Base-by-base conservation (phyloP, 2,888 invertebrate genomes). In the Tipula confusa region DNA sequence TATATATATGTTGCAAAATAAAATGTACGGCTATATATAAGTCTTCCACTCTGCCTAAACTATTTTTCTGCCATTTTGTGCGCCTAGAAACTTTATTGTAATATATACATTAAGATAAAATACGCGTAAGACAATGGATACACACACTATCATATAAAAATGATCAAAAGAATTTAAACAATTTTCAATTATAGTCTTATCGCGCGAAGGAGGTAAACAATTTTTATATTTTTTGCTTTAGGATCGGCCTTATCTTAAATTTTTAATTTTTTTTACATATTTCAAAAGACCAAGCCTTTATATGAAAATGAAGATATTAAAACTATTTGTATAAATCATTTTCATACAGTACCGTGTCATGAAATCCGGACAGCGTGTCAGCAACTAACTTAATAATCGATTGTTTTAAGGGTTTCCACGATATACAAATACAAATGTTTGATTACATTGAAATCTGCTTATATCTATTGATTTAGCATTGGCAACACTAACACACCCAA, bases 171-270 rank as follows among this genome's bases (percentile, higher is more conserved):
- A 64, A 64, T 64, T 64, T 24, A 9, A 64, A 64, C 64, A 64
- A 64, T 64, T 64, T 64, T 64, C 64, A 64, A 64, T 64, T 64
- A 64, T 64, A 64, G 18, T 64, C 64, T 64, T 64, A 64, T 64
- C 64, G 24, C 64, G 24, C 24, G 24, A 24, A 64, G 64, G 64
- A 64, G 64, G 64, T 64, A 64, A 64, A 64, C 3, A 24, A 64
- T 24, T 64, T n/a, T 64, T 24, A 24, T 24, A 64, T 64, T 64
- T n/a, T n/a, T 24, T 24, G 64, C 64, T 64, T 24, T 18, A 64
- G 64, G 64, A 64, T 64, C 64, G 64, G n/a, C 24, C 64, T 64
- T 64, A 64, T 64, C 64, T 64, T 64, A 33, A 9, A 33, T 33
- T 33, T 33, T 33, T 33, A 64, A 64, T 24, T 64, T 24, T 24